Conservation (phyloP, 2,888 invertebrate species). For the Chelonus formosanus region DNA sequence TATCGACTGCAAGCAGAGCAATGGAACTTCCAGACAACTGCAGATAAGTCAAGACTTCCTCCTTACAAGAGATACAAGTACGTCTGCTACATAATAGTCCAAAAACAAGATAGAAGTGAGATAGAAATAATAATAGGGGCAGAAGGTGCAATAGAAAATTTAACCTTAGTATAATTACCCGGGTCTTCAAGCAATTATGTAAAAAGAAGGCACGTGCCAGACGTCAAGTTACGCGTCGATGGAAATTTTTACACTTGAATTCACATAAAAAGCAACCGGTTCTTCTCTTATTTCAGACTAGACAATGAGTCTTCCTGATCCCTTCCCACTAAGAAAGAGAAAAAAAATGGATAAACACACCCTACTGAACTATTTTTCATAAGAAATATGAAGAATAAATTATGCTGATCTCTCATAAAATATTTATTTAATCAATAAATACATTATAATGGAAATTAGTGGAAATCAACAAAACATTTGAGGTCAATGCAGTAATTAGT, state of each 20-base stretch:
- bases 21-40: constrained; percentile 13
- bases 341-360: not conserved
- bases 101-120: constrained; percentile 3
- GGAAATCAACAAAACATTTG: too few species aligned
- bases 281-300: constrained; percentile 3
- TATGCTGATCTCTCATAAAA: too few species aligned
- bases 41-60: constrained; percentile 23
- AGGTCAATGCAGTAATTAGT: too few species aligned
- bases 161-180: constrained; percentile 36
- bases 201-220: constrained; percentile 37
- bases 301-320: not conserved
- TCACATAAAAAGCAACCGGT: constrained; percentile 17
- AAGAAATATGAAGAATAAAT: too few species aligned
- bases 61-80: not conserved
- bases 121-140: not conserved
- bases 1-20: constrained; percentile 9
- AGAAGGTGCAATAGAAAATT: constrained; percentile 2
- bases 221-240: constrained; percentile 38
- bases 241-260: constrained; percentile 30
- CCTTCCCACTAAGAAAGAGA: too few species aligned
- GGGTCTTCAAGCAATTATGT: constrained; percentile 40
- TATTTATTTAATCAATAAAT: too few species aligned
- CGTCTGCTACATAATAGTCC: too few species aligned
- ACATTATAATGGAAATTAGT: too few species aligned
- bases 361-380: too few species aligned